Conservation (phyloP, 2,888 invertebrate genomes). For the Acanthosepion esculentum region DNA sequence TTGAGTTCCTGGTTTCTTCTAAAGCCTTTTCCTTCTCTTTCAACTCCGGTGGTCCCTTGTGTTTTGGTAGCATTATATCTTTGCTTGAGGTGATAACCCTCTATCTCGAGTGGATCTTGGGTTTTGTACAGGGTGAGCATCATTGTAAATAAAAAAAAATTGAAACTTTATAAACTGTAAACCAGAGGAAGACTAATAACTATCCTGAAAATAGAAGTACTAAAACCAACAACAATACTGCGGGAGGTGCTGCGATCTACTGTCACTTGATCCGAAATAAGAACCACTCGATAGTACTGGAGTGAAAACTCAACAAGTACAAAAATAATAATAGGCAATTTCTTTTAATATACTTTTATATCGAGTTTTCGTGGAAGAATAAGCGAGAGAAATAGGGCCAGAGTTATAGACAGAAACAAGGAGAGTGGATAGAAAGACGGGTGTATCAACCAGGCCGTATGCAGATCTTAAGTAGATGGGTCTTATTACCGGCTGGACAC, state of each 20-base stretch:
- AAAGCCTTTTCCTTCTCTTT: too few relatives aligned
- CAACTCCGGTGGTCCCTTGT: too few relatives aligned
- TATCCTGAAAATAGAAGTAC: too few relatives aligned
- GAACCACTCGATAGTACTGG: not conserved
- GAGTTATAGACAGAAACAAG: not conserved
- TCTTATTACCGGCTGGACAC: constrained; percentile 21
- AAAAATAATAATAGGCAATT: not conserved
- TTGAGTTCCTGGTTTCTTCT: too few relatives aligned
- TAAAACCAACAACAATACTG: too few relatives aligned
- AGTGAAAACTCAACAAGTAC: not conserved
- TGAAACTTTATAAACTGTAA: too few relatives aligned
- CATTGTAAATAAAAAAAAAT: too few relatives aligned
- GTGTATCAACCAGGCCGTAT: not conserved
- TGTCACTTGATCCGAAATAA: not conserved
- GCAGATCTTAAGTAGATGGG: not conserved
- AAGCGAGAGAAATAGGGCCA: not conserved
- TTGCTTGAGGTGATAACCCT: too few relatives aligned
- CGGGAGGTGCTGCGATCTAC: not conserved
- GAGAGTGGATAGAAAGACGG: not conserved
- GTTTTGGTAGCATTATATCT: too few relatives aligned
- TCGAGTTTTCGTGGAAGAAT: not conserved
- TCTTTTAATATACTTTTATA: not conserved
- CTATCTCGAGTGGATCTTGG: too few relatives aligned
- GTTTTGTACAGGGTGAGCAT: too few relatives aligned
- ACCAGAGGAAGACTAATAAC: too few relatives aligned